These are phyloP conservation scores for Zosterops borbonicus DNA, from an alignment of 2,113 vertebrate species.

Conservation along the genomic window DNA sequence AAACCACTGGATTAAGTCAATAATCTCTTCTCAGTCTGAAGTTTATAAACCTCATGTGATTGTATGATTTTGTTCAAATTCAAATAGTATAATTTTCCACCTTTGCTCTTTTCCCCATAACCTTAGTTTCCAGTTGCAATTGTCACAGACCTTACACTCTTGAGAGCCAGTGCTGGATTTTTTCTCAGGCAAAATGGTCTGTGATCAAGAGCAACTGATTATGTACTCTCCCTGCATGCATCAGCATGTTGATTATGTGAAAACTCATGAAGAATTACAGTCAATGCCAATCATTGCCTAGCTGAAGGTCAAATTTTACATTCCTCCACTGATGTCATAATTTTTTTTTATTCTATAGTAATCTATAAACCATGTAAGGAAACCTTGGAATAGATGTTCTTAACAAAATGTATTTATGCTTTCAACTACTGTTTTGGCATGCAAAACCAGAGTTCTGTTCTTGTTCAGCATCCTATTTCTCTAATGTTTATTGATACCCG, in stretches of 20 bases:
- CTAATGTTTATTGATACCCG: not conserved
- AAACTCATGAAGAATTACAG: slow-evolving; percentile 67
- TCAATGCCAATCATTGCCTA: slow-evolving; percentile 69
- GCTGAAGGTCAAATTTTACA: slow-evolving; percentile 72
- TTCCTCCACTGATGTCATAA: slow-evolving; percentile 39
- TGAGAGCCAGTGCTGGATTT: not conserved
- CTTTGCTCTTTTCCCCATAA: not conserved
- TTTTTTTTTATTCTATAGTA: not conserved
- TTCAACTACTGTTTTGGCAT: not conserved
- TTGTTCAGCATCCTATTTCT: not conserved
- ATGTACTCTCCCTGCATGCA: slow-evolving; percentile 20
- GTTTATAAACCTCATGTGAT: not conserved
- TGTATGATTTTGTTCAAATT: not conserved
- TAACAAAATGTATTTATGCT: slow-evolving; percentile 17
- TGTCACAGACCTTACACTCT: not conserved
- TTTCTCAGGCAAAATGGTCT: slow-evolving; percentile 42
- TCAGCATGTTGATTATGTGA: slow-evolving; percentile 64
- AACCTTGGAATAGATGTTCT: slow-evolving; percentile 25
- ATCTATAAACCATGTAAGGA: slow-evolving; percentile 58
- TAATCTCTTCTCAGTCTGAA: not conserved
- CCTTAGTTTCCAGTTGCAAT: not conserved
- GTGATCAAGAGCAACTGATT: slow-evolving; percentile 51
- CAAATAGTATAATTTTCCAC: not conserved
- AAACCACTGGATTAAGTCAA: not conserved
- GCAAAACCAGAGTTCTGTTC: not conserved